Evolutionary conservation across 92 coral and sea anemone genomes (phyloP).

Genomic region (Siderastrea radians): DNA sequence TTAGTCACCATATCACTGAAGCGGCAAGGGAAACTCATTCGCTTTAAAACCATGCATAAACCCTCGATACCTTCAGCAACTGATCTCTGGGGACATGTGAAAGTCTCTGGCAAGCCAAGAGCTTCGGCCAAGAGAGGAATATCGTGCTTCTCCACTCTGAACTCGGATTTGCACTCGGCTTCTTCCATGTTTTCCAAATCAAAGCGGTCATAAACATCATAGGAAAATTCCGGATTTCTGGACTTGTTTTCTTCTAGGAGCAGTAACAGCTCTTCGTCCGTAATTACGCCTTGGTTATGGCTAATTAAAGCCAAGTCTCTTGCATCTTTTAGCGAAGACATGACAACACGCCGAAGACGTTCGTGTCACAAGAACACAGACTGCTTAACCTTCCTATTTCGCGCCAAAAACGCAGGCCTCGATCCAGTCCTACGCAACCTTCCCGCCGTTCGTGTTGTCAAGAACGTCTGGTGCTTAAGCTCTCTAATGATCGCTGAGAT

Average conservation of each 20-base stretch:
- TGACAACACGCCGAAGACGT: conserved; percentile 4
- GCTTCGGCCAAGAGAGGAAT: conserved; percentile 55
- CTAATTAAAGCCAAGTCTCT: conserved; percentile 35
- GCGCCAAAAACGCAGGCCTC: conserved; percentile 48
- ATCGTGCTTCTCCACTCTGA: conserved; percentile 57
- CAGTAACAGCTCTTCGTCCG: conserved; percentile 1
- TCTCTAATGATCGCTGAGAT: too few species aligned
- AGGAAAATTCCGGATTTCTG: too few species aligned
- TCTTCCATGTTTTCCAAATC: conserved; percentile 31
- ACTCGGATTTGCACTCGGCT: conserved; percentile 60
- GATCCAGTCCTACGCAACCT: conserved; percentile 35
- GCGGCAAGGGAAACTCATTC: conserved; percentile 64
- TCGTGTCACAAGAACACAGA: neutral
- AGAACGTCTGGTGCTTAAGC: too few species aligned
- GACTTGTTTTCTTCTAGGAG: conserved; percentile 11
- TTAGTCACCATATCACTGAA: conserved; percentile 51
- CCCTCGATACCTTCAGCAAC: conserved; percentile 53
- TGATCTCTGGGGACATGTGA: conserved; percentile 55
- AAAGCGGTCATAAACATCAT: too few species aligned
- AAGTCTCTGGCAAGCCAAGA: conserved; percentile 59
- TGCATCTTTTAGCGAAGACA: conserved; percentile 36
- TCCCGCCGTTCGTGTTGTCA: conserved; percentile 17
- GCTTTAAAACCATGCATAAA: conserved; percentile 54
- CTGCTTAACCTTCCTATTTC: conserved; percentile 40
- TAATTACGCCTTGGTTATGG: conserved; percentile 3